Conservation (phyloP, 2,888 invertebrate species). For the Anorthoa munda region DNA sequence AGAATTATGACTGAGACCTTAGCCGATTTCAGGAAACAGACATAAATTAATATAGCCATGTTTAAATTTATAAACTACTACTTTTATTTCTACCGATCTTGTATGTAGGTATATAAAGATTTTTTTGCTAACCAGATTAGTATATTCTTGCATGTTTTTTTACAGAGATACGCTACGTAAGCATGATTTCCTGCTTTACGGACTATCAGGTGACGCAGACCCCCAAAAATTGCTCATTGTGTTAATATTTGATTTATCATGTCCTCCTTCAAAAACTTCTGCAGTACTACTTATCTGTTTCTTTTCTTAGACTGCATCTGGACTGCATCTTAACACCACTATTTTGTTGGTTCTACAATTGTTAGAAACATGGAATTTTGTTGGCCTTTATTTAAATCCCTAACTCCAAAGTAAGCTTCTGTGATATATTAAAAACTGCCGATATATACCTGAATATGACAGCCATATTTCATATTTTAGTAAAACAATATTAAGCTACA, state of each 20-base stretch:
- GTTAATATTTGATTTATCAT: slow-evolving; percentile 25
- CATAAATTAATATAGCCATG: neutral
- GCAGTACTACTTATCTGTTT: slow-evolving; percentile 3
- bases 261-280: neutral
- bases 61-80: neutral
- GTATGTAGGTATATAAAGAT: too few relatives aligned
- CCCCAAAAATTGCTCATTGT: neutral
- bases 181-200: slow-evolving; percentile 15
- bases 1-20: slow-evolving; percentile 23
- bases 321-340: neutral
- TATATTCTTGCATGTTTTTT: slow-evolving; percentile 14
- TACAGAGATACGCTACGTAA: slow-evolving; percentile 17
- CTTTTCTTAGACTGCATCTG: slow-evolving; percentile 1
- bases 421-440: neutral
- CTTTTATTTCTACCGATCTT: neutral
- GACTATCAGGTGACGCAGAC: neutral
- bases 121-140: slow-evolving; percentile 8
- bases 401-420: neutral
- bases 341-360: neutral
- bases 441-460: neutral
- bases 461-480: neutral
- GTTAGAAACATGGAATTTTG: neutral
- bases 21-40: slow-evolving; percentile 20
- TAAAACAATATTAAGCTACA: too few relatives aligned
- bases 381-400: neutral